Conservation (phyloP, 2,888 invertebrate genomes). For the Drosophila greeni region DNA sequence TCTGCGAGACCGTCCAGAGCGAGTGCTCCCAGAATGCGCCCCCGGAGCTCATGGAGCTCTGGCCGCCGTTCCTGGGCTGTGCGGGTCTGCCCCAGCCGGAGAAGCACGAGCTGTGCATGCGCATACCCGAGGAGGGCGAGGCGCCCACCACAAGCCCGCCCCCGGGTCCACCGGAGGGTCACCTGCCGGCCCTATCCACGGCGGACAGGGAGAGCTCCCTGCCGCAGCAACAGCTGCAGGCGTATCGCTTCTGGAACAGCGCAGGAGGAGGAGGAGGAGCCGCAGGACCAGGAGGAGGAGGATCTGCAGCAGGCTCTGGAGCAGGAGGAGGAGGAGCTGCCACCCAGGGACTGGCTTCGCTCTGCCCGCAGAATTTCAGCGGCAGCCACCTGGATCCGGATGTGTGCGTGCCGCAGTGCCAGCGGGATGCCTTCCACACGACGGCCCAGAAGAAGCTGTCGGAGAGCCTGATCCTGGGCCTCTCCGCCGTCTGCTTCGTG, state of each 20-base stretch:
- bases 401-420: slow-evolving; percentile 82
- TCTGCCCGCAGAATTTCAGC: slow-evolving; percentile 83
- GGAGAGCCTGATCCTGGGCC: slow-evolving; percentile 87
- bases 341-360: slow-evolving; percentile 40
- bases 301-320: slow-evolving; percentile 21
- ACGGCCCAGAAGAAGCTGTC: slow-evolving; percentile 84
- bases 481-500: slow-evolving; percentile 88
- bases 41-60: slow-evolving; percentile 84
- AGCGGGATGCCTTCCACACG: slow-evolving; percentile 84
- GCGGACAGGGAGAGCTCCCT: not conserved
- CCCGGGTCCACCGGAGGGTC: not conserved
- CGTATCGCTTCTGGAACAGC: slow-evolving; percentile 77
- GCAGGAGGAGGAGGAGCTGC: not conserved
- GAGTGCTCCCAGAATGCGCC: slow-evolving; percentile 81
- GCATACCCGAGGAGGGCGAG: slow-evolving; percentile 79
- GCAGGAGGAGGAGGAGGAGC: slow-evolving; percentile 36
- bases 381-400: slow-evolving; percentile 79
- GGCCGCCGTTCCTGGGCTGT: slow-evolving; percentile 89
- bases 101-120: slow-evolving; percentile 87
- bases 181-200: not conserved
- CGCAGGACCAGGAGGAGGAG: slow-evolving; percentile 33
- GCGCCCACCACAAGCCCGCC: slow-evolving; percentile 4
- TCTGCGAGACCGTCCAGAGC: slow-evolving; percentile 87
- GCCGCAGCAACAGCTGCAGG: slow-evolving; percentile 52
- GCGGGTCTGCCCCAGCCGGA: slow-evolving; percentile 87